Evolutionary conservation across 2,113 vertebrate genomes (phyloP).

Genomic region (Taxidea taxus): DNA sequence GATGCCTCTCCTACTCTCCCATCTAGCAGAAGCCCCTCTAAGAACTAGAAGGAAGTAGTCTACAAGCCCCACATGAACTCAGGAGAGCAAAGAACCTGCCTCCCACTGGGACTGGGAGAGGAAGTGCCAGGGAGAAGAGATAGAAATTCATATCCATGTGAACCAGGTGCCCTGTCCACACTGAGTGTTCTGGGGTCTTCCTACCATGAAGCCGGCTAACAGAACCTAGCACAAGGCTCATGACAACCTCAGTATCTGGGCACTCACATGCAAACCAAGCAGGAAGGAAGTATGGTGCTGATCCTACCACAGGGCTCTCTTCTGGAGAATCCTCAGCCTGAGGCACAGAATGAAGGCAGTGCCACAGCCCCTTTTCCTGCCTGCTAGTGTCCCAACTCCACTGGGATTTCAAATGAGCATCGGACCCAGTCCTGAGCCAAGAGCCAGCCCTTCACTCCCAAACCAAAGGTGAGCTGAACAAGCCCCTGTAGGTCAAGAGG

Average conservation of each 20-base stretch:
- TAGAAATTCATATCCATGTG: neutral
- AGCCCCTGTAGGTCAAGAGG: neutral
- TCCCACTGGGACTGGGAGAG: neutral
- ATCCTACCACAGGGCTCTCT: too few species aligned
- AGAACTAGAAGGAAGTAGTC: neutral
- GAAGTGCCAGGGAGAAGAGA: neutral
- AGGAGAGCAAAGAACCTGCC: neutral
- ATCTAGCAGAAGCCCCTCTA: neutral
- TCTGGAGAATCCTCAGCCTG: neutral
- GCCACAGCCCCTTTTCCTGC: neutral
- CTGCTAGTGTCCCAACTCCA: neutral
- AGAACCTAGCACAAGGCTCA: neutral
- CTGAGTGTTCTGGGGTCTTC: neutral
- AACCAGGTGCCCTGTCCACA: neutral
- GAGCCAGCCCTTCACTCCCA: neutral
- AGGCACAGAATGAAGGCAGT: neutral
- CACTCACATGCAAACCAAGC: neutral
- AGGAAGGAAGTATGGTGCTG: neutral
- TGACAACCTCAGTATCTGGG: neutral
- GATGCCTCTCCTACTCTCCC: neutral
- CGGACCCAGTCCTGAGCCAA: neutral
- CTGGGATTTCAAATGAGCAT: neutral
- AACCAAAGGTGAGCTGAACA: neutral
- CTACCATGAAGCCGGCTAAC: neutral
- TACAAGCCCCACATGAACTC: neutral